Base-by-base conservation (phyloP, 2,888 invertebrate genomes). In the Palloptera scutellata region DNA sequence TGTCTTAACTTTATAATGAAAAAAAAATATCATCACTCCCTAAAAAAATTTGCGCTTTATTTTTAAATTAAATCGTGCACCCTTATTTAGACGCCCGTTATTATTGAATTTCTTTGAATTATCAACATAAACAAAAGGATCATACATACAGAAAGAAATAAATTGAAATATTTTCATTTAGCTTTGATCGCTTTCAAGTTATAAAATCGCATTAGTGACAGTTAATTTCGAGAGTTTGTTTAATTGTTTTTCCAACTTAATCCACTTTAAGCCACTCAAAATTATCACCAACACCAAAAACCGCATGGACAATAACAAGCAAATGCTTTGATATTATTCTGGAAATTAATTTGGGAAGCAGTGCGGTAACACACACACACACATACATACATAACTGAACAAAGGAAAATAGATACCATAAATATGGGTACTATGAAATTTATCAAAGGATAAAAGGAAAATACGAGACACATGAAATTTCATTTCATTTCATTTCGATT, bases 211-310 rank as follows among this genome's bases (percentile, higher is more conserved):
- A 48, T 48, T 48, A 15, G 15, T 15, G 51, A 15, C 51, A 57
- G 30, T 30, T 15, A 62, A 62, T 62, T 53, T 53, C 42, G 61
- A 11, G 5, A 54, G 11, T 54, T 11, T 12, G n/a, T 54, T 20
- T 54, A 11, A 6, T 53, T 17, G 15, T 15, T 54, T 20, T 12
- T 12, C n/a, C 54, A 45, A 66, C 71, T 74, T 69, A 77, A 75
- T 72, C 73, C 70, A 54, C 52, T 71, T 72, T 76, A 80, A 80
- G 80, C 76, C 75, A 79, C 78, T 80, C 75, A 76, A 73, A 73
- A 67, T 68, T 61, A 53, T 70, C 54, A 61, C 59, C 59, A 53
- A 53, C 64, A 62, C 51, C 40, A 61, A 48, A 51, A 15, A 8
- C 48, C 30, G 30, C 30, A 30, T 30, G 30, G 30, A 30, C 30